These are phyloP conservation scores for Zaprionus nigranus DNA, from an alignment of 1,140 invertebrate species.

Conservation along the genomic window DNA sequence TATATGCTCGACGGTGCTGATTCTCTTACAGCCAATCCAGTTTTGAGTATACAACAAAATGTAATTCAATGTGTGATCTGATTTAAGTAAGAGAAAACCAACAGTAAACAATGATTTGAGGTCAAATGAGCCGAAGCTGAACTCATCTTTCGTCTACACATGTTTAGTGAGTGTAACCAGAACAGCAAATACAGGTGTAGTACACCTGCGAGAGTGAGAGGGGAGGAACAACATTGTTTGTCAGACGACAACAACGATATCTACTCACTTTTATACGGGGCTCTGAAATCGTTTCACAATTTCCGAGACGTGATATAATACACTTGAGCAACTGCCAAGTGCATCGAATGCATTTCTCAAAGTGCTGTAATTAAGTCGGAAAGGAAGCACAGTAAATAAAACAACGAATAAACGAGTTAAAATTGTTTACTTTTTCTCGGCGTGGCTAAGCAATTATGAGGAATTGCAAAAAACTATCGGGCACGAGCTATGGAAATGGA, in stretches of 20 bases:
- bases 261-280: constrained; percentile 7
- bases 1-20: neutral
- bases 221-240: neutral
- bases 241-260: constrained; percentile 27
- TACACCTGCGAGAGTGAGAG: neutral
- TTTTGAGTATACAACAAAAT: neutral
- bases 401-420: constrained; percentile 22
- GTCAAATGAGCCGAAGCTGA: neutral
- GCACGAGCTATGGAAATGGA: constrained; percentile 28
- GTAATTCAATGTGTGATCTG: constrained; percentile 1
- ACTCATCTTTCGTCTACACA: neutral
- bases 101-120: neutral
- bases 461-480: constrained; percentile 17
- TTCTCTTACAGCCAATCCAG: neutral
- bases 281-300: constrained; percentile 24
- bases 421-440: constrained; percentile 26
- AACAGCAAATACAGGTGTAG: constrained; percentile 20
- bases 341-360: constrained; percentile 14
- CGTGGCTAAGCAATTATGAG: constrained; percentile 42
- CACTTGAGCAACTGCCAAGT: neutral
- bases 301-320: constrained; percentile 28
- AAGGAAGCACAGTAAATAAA: constrained; percentile 15
- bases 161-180: constrained; percentile 5
- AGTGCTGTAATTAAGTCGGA: constrained; percentile 18
- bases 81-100: constrained; percentile 1